Percentiles rank a stretch among this genome's conserved stretches.
Evolutionary conservation across 2,888 invertebrate genomes (phyloP).

Genomic region (Zaprionus obscuricornis): DNA sequence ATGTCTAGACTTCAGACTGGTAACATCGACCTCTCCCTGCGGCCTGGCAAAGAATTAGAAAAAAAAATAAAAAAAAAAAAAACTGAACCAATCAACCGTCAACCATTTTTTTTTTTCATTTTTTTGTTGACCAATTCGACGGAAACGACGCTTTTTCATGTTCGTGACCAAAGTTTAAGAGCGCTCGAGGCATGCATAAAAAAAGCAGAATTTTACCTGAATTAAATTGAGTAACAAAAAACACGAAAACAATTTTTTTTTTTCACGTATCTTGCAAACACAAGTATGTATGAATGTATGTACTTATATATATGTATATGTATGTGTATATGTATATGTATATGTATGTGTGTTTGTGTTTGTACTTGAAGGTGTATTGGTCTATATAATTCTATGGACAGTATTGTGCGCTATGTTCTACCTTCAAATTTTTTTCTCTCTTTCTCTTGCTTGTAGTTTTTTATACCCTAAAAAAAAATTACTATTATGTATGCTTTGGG

Average conservation of each 20-base stretch:
- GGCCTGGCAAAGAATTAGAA: constrained; percentile 11
- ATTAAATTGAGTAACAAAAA: constrained; percentile 81
- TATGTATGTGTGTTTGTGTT: constrained; percentile 7
- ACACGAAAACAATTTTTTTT: constrained; percentile 74
- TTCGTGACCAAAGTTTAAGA: constrained; percentile 73
- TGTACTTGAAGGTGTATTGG: too few relatives aligned
- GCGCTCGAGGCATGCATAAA: constrained; percentile 45
- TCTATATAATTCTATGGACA: constrained; percentile 9
- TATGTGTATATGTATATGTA: constrained; percentile 3
- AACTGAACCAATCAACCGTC: constrained; percentile 75
- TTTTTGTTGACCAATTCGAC: constrained; percentile 69
- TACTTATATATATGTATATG: constrained; percentile 9
- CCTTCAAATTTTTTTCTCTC: constrained; percentile 15
- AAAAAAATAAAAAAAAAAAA: constrained; percentile 30
- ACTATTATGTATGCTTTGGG: too few relatives aligned
- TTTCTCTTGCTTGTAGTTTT: constrained; percentile 29
- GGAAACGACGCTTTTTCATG: constrained; percentile 72
- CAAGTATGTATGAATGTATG: constrained; percentile 2
- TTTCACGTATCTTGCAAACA: constrained; percentile 46
- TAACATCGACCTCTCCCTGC: constrained; percentile 29
- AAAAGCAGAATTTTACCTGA: constrained; percentile 76
- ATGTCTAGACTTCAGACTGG: constrained; percentile 53
- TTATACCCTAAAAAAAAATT: constrained; percentile 29
- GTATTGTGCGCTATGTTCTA: constrained; percentile 1
- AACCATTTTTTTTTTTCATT: too few relatives aligned